Evolutionary conservation across 1,140 invertebrate genomes (phyloP), one percentile per base, ranked within the genome.

Genomic region (Drosophila ercepeae): DNA sequence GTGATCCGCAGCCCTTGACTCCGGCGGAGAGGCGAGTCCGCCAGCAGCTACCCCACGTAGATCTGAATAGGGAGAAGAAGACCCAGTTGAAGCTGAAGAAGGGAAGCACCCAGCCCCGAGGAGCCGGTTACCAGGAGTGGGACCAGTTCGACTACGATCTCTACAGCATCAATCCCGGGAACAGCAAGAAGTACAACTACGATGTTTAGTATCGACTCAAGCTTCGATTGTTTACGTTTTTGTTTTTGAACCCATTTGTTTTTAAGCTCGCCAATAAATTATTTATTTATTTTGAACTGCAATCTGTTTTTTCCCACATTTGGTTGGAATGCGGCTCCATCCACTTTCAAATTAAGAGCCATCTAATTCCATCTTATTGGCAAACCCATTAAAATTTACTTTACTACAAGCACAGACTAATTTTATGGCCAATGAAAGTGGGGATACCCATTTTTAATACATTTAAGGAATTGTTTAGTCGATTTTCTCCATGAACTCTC

Each of bases 81-180:
- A 45, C 53, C 0, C 48, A 72, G 32, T 73, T 63, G 5, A 89
- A 86, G 18, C 63, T 90, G 25, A 88, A 81, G 48, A 90, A 90
- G 68, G 89, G 89, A 48, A 54, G 9, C 36, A 83, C 89, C 8
- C 34, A 77, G 58, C 81, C 89, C 7, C 65, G 59, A 2, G 88
- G 71, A 3, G 1, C 55, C 0, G 67, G 61, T 4, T 70, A 70
- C 50, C 67, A 69, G 32, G 68, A 90, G 55, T 90, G 89, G 89
- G 89, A 90, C 68, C 89, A 90, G 36, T 90, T 90, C 41, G 89
- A 90, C 69, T 90, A 90, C 41, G 89, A 90, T 64, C 59, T 89
- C 13, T 89, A 89, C 55, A 86, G 86, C 46, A 69, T 89, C 1
- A 78, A 82, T 75, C 81, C 83, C n/a, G 78, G 75, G 7, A 60